phyloP scores from a whole-genome alignment of 2,113 vertebrate genomes.

The Pollachius pollachius region DNA sequence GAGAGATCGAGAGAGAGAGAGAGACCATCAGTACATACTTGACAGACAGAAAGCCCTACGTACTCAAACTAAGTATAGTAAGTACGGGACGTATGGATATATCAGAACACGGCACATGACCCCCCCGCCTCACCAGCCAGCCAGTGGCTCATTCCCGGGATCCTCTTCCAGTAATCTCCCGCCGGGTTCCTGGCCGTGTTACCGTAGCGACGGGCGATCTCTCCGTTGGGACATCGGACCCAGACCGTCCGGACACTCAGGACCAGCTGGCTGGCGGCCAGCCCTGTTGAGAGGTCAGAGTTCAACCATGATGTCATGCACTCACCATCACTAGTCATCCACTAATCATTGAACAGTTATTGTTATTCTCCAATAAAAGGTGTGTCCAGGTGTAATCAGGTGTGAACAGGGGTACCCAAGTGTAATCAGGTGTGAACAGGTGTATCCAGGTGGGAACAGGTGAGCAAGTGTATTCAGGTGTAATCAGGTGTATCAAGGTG shows the following conservation, averaged over 20 bases:
- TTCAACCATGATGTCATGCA: neutral
- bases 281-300: constrained; percentile 64
- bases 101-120: no score
- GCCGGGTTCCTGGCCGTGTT: constrained; percentile 88
- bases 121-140: constrained; percentile 77
- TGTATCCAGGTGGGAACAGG: no score
- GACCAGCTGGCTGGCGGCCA: constrained; percentile 87
- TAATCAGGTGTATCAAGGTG: no score
- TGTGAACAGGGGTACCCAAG: no score
- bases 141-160: constrained; percentile 81
- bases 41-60: neutral
- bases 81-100: no score
- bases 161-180: constrained; percentile 98
- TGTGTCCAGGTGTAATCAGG: no score
- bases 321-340: neutral
- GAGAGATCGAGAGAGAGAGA: no score
- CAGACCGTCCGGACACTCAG: constrained; percentile 86
- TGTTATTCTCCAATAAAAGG: no score
- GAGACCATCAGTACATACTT: constrained; percentile 78
- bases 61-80: no score
- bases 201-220: constrained; percentile 89
- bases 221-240: constrained; percentile 89
- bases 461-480: no score
- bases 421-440: no score
- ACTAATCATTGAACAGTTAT: no score